A percentile compares a stretch with the other conserved stretches of the same genome.
Evolutionary conservation across 2,888 invertebrate species (phyloP).

Genomic region (Magallana nippona): DNA sequence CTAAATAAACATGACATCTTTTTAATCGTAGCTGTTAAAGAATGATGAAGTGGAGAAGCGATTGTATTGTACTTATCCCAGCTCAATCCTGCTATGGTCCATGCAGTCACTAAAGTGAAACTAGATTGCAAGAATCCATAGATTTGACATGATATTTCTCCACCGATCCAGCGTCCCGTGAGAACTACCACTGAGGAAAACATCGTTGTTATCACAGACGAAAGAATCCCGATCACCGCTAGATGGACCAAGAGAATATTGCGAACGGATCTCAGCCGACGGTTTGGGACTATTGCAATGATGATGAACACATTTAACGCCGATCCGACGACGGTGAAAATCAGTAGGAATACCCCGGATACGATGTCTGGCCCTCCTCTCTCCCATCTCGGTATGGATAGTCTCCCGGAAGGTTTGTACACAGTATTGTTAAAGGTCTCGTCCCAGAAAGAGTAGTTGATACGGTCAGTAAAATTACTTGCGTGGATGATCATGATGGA

Average conservation of each 20-base stretch:
- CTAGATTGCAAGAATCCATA: conserved; percentile 64
- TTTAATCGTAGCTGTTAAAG: conserved; percentile 65
- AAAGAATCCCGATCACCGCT: conserved; percentile 61
- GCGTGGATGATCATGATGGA: conserved; percentile 33
- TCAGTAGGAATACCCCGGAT: conserved; percentile 61
- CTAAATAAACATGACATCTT: conserved; percentile 70
- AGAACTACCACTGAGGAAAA: conserved; percentile 63
- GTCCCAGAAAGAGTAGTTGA: conserved; percentile 42
- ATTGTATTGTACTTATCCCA: conserved; percentile 77
- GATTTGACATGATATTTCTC: conserved; percentile 62
- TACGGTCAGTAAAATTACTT: conserved; percentile 19
- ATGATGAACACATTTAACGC: conserved; percentile 67
- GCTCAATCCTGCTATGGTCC: conserved; percentile 73
- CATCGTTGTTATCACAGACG: conserved; percentile 59
- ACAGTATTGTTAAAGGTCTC: conserved; percentile 32
- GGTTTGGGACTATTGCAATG: conserved; percentile 66
- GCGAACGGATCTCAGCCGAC: conserved; percentile 64
- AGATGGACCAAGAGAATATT: conserved; percentile 70
- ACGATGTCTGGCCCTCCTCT: conserved; percentile 48
- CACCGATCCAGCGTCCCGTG: conserved; percentile 65
- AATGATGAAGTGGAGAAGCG: conserved; percentile 72
- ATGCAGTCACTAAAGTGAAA: conserved; percentile 62
- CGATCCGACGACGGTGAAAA: conserved; percentile 62
- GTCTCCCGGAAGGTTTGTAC: conserved; percentile 17
- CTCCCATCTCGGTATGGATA: conserved; percentile 15